These are phyloP conservation scores for Acrocephalus arundinaceus DNA, from an alignment of 2,113 vertebrate genomes.

Conservation along the genomic window DNA sequence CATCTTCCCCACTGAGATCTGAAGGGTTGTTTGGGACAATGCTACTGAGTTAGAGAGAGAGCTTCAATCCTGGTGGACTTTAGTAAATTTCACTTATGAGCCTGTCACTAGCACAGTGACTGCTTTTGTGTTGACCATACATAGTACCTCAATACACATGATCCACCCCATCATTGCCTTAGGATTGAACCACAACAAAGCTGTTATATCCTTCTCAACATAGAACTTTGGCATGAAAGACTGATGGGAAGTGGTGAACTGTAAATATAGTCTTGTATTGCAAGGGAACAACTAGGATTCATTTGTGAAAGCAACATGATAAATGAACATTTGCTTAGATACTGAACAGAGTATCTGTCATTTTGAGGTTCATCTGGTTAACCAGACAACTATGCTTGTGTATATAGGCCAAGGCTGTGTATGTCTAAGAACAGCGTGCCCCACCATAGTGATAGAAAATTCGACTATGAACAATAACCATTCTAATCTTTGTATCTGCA, in stretches of 20 bases:
- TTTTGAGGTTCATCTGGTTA: not conserved
- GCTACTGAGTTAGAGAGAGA: too few relatives aligned
- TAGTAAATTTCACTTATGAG: not conserved
- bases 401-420: not conserved
- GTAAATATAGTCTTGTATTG: not conserved
- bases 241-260: rapidly evolving
- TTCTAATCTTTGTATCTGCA: not conserved
- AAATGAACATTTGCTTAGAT: not conserved
- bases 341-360: not conserved
- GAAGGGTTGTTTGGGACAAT: not conserved
- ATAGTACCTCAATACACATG: not conserved
- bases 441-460: too few relatives aligned
- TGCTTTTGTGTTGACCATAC: not conserved
- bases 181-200: not conserved
- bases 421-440: not conserved
- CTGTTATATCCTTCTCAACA: not conserved
- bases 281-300: not conserved
- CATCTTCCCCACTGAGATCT: not conserved
- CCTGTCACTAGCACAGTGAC: not conserved
- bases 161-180: not conserved
- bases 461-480: not conserved
- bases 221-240: not conserved
- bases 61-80: not conserved
- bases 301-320: not conserved
- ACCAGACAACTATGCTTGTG: not conserved